Evolutionary conservation across 2,888 invertebrate genomes (phyloP), one percentile per base, ranked within the genome.

Genomic region (Lathronympha strigana): DNA sequence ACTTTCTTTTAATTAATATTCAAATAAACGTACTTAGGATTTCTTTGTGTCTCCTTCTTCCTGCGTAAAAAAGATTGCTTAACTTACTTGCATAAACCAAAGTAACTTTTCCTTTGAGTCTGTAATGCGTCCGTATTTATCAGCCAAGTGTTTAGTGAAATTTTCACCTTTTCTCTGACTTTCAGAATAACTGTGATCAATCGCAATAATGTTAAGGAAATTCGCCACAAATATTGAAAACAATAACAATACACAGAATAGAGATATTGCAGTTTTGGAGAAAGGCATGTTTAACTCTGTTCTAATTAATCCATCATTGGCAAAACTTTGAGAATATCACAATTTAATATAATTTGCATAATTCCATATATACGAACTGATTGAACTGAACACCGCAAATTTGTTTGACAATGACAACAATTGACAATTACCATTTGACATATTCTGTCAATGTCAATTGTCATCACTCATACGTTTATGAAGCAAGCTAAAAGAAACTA

Each of bases 11-110:
- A n/a, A n/a, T n/a, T n/a, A n/a, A n/a, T n/a, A n/a, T n/a, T 49
- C 2, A 61, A 31, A n/a, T 40, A 31, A 19, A 25, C 5, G 17
- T n/a, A 40, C 13, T 25, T 43, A 4, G 21, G 13, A 57, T 28
- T 61, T 43, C 36, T 38, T 33, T 47, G 36, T 25, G 21, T 8
- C 13, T 13, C 3, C 13, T 31, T 45, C 13, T 21, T 21, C 9
- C 13, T n/a, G 43, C 28, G 19, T 31, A 31, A 8, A 25, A 43
- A 43, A 13, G n/a, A 38, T 8, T 9, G 15, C 11, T 17, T n/a
- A 31, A 55, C 19, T 84, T 85, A 96, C 96, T 93, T 96, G 96
- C 69, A 96, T 77, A 85, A 96, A 96, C 96, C 96, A 96, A 71
- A 96, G 88, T 53, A 96, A 82, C 77, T 95, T 93, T 49, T 93